Base-by-base conservation (phyloP, 2,888 invertebrate genomes). In the Harpalus rufipes region DNA sequence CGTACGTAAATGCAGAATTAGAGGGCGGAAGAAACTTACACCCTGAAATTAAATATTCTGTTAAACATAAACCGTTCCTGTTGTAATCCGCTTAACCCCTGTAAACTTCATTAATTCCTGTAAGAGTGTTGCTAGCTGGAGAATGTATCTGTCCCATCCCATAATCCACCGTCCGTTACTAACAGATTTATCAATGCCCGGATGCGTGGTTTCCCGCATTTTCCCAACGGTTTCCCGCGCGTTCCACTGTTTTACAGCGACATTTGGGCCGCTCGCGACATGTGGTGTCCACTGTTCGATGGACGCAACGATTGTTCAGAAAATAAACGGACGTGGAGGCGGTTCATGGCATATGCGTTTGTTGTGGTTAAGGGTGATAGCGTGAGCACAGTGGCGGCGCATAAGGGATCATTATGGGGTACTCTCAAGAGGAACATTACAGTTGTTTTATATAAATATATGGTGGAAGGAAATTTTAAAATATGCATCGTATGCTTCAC, bases 81-180 rank as follows among this genome's bases (percentile, higher is more conserved):
- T 81, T 65, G 82, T 82, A 68, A 82, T 82, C 82, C 82, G 68
- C 82, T 82, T 82, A 82, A 32, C 58, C 68, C 41, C 82, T 72
- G 72, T 80, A 63, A 80, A 44, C 80, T 80, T 63, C 80, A 80
- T 80, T 80, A 80, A 80, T 80, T 80, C 59, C 61, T 44, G 10
- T 44, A 74, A 74, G 72, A 74, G 72, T 74, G 7, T 74, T 68
- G 14, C 12, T 39, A 14, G 39, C 68, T 18, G 72, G n/a, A 68
- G 68, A 39, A 14, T 32, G 32, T 12, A 12, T 51, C 41, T 41
- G 72, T 44, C 44, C 44, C 44, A 51, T 51, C 16, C 18, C 41
- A 44, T 74, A 44, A 44, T 74, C 72, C 72, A 74, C 68, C 39
- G 68, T 68, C 68, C 68, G 68, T 68, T 68, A 68, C 72, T 74